These are phyloP conservation scores for Tetramorium parvispinum DNA, from an alignment of 1,140 invertebrate genomes.

Conservation along the genomic window DNA sequence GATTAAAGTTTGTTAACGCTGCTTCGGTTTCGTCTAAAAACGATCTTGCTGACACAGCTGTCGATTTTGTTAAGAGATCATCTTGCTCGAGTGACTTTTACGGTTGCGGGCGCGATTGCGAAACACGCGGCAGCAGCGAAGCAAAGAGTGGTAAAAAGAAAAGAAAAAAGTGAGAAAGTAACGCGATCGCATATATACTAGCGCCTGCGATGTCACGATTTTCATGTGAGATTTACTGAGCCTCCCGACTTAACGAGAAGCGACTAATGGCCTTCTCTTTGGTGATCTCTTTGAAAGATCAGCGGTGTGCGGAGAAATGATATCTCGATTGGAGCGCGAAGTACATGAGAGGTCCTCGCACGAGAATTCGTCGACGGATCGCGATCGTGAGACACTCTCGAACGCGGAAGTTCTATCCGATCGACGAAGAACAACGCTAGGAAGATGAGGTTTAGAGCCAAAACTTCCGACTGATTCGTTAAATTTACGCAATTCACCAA, in stretches of 20 bases:
- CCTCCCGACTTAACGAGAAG: constrained; percentile 41
- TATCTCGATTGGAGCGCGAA: constrained; percentile 2
- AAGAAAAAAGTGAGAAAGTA: constrained; percentile 22
- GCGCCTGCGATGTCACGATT: constrained; percentile 28
- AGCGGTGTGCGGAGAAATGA: constrained; percentile 5
- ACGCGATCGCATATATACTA: constrained; percentile 2
- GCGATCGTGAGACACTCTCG: constrained; percentile 63
- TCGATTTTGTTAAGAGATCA: neutral
- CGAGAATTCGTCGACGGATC: constrained; percentile 36
- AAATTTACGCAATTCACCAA: neutral
- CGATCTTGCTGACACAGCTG: neutral
- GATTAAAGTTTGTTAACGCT: neutral
- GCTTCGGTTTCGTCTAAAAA: neutral
- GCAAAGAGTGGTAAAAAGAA: neutral
- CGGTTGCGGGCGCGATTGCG: neutral
- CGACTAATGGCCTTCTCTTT: constrained; percentile 47
- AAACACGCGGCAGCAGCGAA: constrained; percentile 24
- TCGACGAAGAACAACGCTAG: constrained; percentile 10
- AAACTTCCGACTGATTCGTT: neutral
- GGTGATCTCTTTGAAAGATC: constrained; percentile 38
- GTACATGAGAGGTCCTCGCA: neutral
- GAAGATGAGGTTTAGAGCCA: constrained; percentile 20
- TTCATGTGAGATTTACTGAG: constrained; percentile 39
- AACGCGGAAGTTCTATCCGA: constrained; percentile 64
- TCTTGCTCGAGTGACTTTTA: constrained; percentile 18